Evolutionary conservation across 2,113 vertebrate species (phyloP).

Genomic region (Brienomyrus brachyistius): DNA sequence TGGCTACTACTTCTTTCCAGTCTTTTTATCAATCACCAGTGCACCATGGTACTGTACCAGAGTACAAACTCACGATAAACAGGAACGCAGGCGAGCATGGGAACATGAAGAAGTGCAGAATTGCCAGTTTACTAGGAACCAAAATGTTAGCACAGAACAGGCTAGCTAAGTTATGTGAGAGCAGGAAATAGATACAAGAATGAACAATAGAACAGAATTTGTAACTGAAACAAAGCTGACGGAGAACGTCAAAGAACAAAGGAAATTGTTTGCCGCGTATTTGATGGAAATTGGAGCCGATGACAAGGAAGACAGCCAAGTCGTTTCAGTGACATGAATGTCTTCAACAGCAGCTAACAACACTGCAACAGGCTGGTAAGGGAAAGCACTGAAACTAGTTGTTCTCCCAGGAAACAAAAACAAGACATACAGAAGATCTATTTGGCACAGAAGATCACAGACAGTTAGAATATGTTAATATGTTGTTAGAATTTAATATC

Average conservation of each 20-base stretch:
- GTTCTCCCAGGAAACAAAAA: neutral
- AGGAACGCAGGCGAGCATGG: neutral
- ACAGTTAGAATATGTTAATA: neutral
- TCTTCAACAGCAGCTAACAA: neutral
- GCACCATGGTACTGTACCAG: neutral
- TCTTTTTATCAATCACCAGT: neutral
- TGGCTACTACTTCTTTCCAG: neutral
- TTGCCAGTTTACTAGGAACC: neutral
- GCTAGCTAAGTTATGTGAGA: neutral
- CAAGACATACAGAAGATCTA: neutral
- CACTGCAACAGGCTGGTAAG: neutral
- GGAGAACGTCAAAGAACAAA: neutral
- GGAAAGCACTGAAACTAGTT: neutral
- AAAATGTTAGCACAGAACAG: neutral
- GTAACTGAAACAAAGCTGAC: neutral
- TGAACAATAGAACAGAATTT: neutral
- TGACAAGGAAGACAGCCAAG: neutral
- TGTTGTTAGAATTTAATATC: neutral
- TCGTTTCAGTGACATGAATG: neutral
- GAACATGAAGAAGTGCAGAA: neutral
- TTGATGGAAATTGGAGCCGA: neutral
- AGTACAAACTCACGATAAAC: neutral
- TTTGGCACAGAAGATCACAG: neutral
- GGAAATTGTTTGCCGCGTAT: neutral
- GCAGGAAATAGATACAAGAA: neutral